Percentiles rank a stretch among this genome's conserved stretches.
Conservation (phyloP, 2,888 invertebrate species). For the Coenonympha glycerion region DNA sequence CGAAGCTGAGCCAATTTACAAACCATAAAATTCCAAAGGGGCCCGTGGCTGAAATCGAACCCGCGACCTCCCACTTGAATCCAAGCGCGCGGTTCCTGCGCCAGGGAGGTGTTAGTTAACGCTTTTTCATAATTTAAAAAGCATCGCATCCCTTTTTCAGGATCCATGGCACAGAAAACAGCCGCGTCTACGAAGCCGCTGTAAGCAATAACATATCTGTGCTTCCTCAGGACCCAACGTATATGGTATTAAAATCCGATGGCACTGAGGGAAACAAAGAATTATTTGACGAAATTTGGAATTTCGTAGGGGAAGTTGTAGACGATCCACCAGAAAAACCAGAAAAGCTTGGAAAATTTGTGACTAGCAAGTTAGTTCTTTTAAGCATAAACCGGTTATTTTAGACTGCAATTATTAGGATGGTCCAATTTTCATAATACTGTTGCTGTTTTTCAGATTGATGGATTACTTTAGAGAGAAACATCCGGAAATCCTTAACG, state of each 20-base stretch:
- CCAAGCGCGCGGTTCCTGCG: too few relatives aligned
- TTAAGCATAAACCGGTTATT: not conserved
- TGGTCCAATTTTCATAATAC: not conserved
- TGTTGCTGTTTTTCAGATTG: conserved; percentile 34
- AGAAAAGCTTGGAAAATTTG: conserved; percentile 8
- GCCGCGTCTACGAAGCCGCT: conserved; percentile 43
- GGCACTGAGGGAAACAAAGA: conserved; percentile 27
- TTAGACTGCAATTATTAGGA: not conserved
- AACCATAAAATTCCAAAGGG: too few relatives aligned
- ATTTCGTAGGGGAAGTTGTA: conserved; percentile 18
- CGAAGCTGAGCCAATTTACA: too few relatives aligned
- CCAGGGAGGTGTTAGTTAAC: too few relatives aligned
- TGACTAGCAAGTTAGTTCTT: conserved; percentile 8
- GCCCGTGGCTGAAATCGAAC: too few relatives aligned
- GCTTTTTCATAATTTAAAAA: not conserved
- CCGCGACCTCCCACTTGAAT: too few relatives aligned
- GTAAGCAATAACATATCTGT: conserved; percentile 41
- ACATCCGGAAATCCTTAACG: conserved; percentile 31
- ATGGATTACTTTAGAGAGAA: conserved; percentile 31
- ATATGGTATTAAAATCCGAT: conserved; percentile 35
- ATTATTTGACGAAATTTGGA: conserved; percentile 31
- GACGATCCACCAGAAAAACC: conserved; percentile 24
- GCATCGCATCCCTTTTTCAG: conserved; percentile 32
- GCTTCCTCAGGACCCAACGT: conserved; percentile 36
- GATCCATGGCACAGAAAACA: conserved; percentile 52